phyloP scores from a whole-genome alignment of 2,113 vertebrate species.

The Mixornis gularis region DNA sequence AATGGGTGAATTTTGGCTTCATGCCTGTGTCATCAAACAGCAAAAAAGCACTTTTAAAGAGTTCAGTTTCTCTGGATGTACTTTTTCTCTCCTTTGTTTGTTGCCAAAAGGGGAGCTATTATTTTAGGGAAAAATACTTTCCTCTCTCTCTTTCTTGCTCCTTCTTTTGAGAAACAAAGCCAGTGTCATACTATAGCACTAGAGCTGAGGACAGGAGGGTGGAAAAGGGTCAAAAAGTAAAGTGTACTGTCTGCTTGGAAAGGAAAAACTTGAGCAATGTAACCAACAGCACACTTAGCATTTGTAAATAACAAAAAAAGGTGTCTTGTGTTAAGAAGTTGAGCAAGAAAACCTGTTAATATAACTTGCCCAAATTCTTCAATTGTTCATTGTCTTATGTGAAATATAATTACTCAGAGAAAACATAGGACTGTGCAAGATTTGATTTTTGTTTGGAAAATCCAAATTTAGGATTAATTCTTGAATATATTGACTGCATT shows the following conservation, averaged over 20 bases:
- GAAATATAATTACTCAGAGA: not conserved
- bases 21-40: conserved; percentile 58
- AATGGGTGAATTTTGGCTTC: conserved; percentile 53
- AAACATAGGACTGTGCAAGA: not conserved
- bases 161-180: not conserved
- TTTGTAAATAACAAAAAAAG: not conserved
- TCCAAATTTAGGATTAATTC: not conserved
- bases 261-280: not conserved
- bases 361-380: not conserved
- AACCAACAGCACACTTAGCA: not conserved
- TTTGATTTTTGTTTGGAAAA: not conserved
- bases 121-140: conserved; percentile 41
- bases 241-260: not conserved
- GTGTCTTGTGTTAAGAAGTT: not conserved
- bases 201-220: conserved; percentile 4
- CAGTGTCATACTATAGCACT: not conserved
- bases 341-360: not conserved
- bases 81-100: conserved; percentile 48
- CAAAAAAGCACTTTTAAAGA: not conserved
- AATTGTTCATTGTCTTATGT: not conserved
- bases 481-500: not conserved
- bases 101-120: conserved; percentile 56
- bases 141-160: not conserved
- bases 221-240: conserved; percentile 5
- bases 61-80: conserved; percentile 21